These are phyloP conservation scores for Cyanoramphus novaezelandiae DNA, from an alignment of 2,113 vertebrate species.

Conservation along the genomic window DNA sequence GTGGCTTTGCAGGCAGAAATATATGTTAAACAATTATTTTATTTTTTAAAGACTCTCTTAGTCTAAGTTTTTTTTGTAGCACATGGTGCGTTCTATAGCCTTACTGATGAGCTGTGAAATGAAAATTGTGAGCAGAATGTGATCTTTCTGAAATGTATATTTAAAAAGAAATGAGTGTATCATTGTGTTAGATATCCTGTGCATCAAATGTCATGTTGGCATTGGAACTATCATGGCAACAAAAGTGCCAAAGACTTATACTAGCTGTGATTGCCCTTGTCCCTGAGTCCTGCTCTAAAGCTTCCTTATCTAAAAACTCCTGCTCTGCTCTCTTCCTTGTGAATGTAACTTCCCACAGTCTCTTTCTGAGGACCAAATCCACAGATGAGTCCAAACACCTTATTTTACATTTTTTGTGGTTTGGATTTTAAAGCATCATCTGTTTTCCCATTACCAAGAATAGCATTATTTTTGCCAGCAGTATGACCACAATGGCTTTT, in stretches of 20 bases:
- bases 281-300: background rate
- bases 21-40: background rate
- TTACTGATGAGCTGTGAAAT: background rate
- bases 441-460: conserved; percentile 35
- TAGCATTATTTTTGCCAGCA: conserved; percentile 34
- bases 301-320: background rate
- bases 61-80: background rate
- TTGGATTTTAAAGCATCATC: conserved; percentile 29
- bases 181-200: background rate
- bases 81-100: background rate
- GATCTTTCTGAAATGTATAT: background rate
- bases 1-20: background rate
- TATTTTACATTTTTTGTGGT: conserved; percentile 13
- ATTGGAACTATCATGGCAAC: background rate
- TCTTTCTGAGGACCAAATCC: background rate
- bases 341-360: background rate
- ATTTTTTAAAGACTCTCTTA: background rate
- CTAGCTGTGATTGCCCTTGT: background rate
- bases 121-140: background rate
- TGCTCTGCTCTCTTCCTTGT: background rate
- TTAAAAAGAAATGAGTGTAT: background rate
- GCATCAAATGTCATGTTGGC: background rate
- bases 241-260: background rate
- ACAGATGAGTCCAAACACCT: background rate
- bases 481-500: conserved; percentile 15